Base-by-base conservation (phyloP, 2,113 vertebrate genomes). In the Malurus alboscapulatus region DNA sequence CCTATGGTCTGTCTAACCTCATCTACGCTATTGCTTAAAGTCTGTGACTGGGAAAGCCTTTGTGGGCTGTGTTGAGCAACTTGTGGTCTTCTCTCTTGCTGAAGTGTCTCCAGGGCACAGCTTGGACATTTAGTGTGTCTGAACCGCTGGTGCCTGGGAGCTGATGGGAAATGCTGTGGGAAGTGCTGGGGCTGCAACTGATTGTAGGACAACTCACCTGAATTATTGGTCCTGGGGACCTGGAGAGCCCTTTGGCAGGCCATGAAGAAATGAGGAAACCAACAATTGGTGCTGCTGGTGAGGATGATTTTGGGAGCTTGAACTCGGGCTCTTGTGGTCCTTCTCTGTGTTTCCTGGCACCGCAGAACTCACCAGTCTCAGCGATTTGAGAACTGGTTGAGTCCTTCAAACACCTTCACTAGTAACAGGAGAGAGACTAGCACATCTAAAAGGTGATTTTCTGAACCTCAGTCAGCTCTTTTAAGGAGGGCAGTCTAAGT, bases 321-420 rank as follows among this genome's bases (percentile, higher is more conserved):
- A 42, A 34, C 22, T 34, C 0, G 0, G 22, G 12, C 12, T 45
- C 26, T 59, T 83, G 44, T 51, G 29, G 32, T 75, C 32, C 48
- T 58, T 51, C 0, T 0, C 3, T 4, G 11, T 51, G 44, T 14
- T 69, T 24, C 36, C 25, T 61, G 34, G 17, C 10, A 26, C 22
- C 17, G 4, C 0, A 0, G 32, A n/a, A 21, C 27, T 58, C 15
- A 62, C 18, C 25, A 75, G 3, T 29, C 22, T 80, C 55, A 48
- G n/a, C 18, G 19, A 0, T 48, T 50, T 68, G 44, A 19, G 44
- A 59, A 9, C 22, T 74, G 30, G 13, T 30, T 53, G 54, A 9
- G 25, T 61, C 30, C 55, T 79, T 62, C 24, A 36, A 78, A 44
- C 11, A 14, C 48, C 19, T 85, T 92, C 27, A 8, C 6, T 44